A percentile compares a stretch with the other conserved stretches of the same genome.
phyloP scores from a whole-genome alignment of 2,888 invertebrate species.

The Phengaris arion region DNA sequence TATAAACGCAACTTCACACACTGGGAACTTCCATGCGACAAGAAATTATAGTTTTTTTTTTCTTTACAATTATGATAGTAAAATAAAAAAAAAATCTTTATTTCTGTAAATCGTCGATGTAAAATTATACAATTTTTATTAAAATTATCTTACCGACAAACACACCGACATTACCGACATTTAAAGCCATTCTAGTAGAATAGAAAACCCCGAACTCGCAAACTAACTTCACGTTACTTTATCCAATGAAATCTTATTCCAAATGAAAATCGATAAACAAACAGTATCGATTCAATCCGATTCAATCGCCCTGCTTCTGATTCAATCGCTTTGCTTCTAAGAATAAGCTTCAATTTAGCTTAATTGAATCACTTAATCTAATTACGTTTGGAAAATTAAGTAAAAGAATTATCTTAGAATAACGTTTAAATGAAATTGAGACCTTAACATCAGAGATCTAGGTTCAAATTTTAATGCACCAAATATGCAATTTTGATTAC shows the following conservation, averaged over 20 bases:
- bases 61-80: neutral
- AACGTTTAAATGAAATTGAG: neutral
- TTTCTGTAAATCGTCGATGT: too few species aligned
- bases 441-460: neutral
- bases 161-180: too few species aligned
- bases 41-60: too few species aligned
- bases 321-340: constrained; percentile 16
- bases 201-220: neutral
- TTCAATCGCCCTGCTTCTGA: neutral
- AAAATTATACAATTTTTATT: too few species aligned
- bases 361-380: constrained; percentile 28
- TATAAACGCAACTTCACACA: too few species aligned
- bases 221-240: neutral
- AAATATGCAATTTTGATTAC: constrained; percentile 22
- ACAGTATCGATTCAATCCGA: constrained; percentile 20
- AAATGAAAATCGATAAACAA: constrained; percentile 21
- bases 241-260: constrained; percentile 11
- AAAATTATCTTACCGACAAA: neutral
- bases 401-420: constrained; percentile 21
- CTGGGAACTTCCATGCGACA: too few species aligned
- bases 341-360: constrained; percentile 20
- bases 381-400: constrained; percentile 27
- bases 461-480: constrained; percentile 11
- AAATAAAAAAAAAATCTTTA: too few species aligned
- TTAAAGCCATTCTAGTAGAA: neutral